Base-by-base conservation (phyloP, 2,113 vertebrate species). In the Centrocercus urophasianus region DNA sequence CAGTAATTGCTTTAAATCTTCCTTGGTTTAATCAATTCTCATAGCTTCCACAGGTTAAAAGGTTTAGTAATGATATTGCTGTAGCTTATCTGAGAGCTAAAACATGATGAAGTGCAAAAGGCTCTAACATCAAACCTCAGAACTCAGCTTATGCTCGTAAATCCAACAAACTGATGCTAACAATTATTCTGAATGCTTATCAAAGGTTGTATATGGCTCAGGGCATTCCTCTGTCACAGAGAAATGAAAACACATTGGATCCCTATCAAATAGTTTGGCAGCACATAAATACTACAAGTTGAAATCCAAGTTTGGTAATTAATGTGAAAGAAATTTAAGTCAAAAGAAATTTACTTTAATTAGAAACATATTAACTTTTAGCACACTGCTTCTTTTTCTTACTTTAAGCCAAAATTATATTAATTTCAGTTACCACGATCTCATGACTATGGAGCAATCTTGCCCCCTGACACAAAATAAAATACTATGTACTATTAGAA, bases 251-350 rank as follows among this genome's bases (percentile, higher is more conserved):
- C 75, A 66, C n/a, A 56, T 8, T 75, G 43, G 80, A 88, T 86
- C n/a, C 22, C 43, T 86, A 56, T 94, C 76, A 95, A 90, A 64
- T 61, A 78, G 47, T 86, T 83, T 82, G 71, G 47, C 76, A 96
- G 76, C 17, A 54, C 43, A 74, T 64, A 94, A 91, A 93, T 50
- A 64, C 36, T 36, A 38, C 70, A 65, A 69, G 90, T 38, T 83
- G 74, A 94, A 95, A 93, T 92, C 38, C 69, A 95, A 86, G 73
- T 69, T 67, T 90, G 38, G 66, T 64, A 93, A 94, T 87, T 89
- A 89, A 92, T 34, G 25, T 69, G 34, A 75, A 94, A 81, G 17
- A 91, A 92, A 54, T 89, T 64, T 60, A 75, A 76, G 28, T 92
- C 48, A 93, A 80, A 91, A 82, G 5, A 90, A 88, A 91, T 91